Conservation (phyloP, 1,140 invertebrate genomes). For the Oscheius sp. region DNA sequence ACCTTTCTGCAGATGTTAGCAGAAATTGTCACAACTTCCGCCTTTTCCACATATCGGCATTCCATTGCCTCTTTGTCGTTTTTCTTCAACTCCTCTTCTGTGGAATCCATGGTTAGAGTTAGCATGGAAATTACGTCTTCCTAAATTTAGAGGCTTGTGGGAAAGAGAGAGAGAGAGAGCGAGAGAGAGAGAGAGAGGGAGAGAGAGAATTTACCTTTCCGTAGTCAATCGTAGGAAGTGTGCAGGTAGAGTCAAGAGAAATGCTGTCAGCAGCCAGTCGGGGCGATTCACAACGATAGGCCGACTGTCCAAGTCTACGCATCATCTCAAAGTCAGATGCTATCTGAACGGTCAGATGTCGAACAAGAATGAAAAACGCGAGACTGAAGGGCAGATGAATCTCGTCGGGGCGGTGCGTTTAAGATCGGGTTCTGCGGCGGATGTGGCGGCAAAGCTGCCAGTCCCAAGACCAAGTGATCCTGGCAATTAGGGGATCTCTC, state of each 20-base stretch:
- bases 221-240: background rate
- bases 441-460: too few species aligned
- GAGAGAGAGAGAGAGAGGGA: background rate
- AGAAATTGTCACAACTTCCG: background rate
- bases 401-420: too few species aligned
- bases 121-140: background rate
- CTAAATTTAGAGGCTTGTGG: too few species aligned
- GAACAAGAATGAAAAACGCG: too few species aligned
- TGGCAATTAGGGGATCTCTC: too few species aligned
- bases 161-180: background rate
- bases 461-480: too few species aligned
- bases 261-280: background rate
- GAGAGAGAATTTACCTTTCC: background rate
- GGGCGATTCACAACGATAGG: background rate
- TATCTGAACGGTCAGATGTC: too few species aligned
- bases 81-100: background rate
- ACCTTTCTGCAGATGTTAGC: constrained; percentile 5
- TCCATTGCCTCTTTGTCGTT: background rate
- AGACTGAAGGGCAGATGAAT: too few species aligned
- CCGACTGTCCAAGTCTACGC: constrained; percentile 5
- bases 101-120: background rate
- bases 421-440: too few species aligned
- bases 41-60: background rate
- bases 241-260: background rate
- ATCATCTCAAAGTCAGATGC: constrained; percentile 2